A percentile compares a stretch with the other conserved stretches of the same genome.
Conservation (phyloP, 2,113 vertebrate genomes). For the Triplophysa siluroides region DNA sequence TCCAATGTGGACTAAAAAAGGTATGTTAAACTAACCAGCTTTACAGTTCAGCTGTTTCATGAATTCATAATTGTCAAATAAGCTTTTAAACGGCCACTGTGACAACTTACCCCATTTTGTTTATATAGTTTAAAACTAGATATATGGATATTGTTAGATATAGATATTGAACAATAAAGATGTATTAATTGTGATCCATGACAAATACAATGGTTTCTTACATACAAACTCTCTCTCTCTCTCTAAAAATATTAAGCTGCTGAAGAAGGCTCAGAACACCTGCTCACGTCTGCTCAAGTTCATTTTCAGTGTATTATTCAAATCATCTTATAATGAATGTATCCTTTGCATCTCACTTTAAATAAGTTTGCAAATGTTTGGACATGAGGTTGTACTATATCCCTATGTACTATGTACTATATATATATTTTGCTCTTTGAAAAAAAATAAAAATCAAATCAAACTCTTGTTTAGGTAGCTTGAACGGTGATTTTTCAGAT, state of each 20-base stretch:
- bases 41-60: background rate
- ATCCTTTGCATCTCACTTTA: background rate
- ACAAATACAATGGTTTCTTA: background rate
- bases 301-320: too few species aligned
- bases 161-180: background rate
- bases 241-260: background rate
- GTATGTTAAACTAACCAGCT: conserved; percentile 1
- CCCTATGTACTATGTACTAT: too few species aligned
- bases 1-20: conserved; percentile 1
- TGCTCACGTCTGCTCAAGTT: background rate
- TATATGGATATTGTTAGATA: too few species aligned
- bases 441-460: background rate
- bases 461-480: background rate
- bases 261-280: background rate
- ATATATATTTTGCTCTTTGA: background rate
- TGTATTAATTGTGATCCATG: background rate
- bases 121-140: too few species aligned
- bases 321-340: background rate
- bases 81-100: too few species aligned
- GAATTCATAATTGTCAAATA: too few species aligned
- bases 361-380: background rate
- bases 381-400: background rate
- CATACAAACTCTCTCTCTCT: background rate
- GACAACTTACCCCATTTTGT: too few species aligned
- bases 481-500: background rate